phyloP scores from a whole-genome alignment of 2,888 invertebrate species.

The Chaetogeoica ovagalla region DNA sequence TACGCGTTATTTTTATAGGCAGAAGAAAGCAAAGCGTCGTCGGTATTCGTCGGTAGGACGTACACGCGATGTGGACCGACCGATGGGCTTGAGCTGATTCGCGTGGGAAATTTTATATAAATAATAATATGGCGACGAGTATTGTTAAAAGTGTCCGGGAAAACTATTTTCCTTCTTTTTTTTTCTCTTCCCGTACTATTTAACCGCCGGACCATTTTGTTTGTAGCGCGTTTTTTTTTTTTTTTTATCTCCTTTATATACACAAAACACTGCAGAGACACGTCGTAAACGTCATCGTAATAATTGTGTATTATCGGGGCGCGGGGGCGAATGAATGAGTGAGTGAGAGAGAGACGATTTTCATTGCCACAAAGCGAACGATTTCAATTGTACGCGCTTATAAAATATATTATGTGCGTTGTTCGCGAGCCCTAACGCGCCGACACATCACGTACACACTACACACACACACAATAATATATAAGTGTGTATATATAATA shows the following conservation, averaged over 20 bases:
- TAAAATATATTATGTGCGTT: background rate
- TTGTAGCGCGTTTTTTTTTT: background rate
- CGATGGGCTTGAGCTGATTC: background rate
- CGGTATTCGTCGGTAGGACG: no score
- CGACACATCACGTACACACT: background rate
- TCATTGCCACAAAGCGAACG: slow-evolving; percentile 42
- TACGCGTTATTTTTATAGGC: no score
- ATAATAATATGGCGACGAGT: no score
- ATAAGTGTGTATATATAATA: background rate
- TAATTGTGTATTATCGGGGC: background rate
- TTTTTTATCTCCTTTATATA: no score
- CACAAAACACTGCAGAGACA: no score
- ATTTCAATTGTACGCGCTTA: slow-evolving; percentile 27
- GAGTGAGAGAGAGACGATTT: background rate
- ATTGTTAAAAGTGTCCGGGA: background rate
- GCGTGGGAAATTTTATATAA: slow-evolving; percentile 23
- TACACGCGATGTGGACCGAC: background rate
- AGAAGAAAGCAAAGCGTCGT: no score
- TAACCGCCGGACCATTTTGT: slow-evolving; percentile 44
- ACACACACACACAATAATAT: background rate
- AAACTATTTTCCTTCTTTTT: slow-evolving; percentile 6
- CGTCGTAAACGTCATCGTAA: no score
- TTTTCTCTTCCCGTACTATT: background rate
- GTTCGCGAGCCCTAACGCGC: background rate
- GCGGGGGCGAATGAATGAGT: no score